Evolutionary conservation across 1,140 invertebrate genomes (phyloP), one percentile per base, ranked within the genome.

Genomic region (Drosophila jambulina): DNA sequence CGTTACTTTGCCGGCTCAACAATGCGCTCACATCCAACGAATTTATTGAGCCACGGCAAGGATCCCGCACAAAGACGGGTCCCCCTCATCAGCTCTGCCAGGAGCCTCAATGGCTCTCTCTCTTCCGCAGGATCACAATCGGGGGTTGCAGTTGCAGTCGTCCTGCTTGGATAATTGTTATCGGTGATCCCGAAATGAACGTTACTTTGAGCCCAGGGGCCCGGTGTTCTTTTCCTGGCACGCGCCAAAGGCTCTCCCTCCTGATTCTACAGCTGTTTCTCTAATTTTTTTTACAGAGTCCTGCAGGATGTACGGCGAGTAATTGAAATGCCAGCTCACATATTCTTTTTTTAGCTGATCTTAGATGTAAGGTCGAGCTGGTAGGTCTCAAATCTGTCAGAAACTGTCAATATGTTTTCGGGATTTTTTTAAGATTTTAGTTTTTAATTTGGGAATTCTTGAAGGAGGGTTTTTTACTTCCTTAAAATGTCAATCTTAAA

Each of bases 181-280:
- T 88, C 85, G 78, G 70, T 84, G 84, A 88, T 88, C 84, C 85
- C 43, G 56, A 84, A 88, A 88, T 63, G 63, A 65, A 79, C 85
- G 85, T 88, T 88, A 88, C 78, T 65, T 84, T 76, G 62, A 54
- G 84, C 65, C 84, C 84, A 59, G 69, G 45, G 45, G 84, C 80
- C 84, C 70, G 85, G 78, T 88, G 84, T 78, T 78, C 54, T 34
- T 75, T 72, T 40, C 12, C 71, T 81, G 84, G 70, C 84, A 88
- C 84, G 84, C 84, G 84, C 75, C 84, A 88, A 75, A 56, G 65
- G 69, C 38, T 65, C 67, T 49, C 70, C 74, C 61, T 51, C 54
- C 40, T 34, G 6, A 23, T 58, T 46, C 56, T 40, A 32, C 71
- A 75, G 68, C 69, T 72, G 69, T 36, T 38, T 23, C 15, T 38